Evolutionary conservation across 2,113 vertebrate genomes (phyloP).

Genomic region (Brachionichthys hirsutus): DNA sequence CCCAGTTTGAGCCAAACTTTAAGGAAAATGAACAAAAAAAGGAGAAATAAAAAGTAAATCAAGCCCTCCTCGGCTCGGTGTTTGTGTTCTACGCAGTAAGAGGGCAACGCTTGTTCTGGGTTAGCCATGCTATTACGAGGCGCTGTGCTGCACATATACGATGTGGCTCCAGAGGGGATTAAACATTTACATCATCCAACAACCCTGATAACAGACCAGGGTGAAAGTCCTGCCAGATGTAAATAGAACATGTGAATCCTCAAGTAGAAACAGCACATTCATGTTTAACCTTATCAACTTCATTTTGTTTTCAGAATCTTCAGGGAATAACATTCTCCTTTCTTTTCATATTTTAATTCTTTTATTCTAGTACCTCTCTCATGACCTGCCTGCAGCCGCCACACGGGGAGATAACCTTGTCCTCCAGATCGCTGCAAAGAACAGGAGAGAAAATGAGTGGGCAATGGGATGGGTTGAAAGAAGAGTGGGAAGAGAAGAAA

Average conservation of each 20-base stretch:
- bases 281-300: no score
- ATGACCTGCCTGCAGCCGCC: conserved; percentile 94
- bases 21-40: neutral
- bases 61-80: no score
- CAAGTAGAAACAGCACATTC: no score
- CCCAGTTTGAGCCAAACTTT: conserved; percentile 89
- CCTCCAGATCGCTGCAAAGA: conserved; percentile 79
- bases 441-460: neutral
- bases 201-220: neutral
- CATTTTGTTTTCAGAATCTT: no score
- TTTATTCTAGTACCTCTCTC: conserved; percentile 82
- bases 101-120: neutral
- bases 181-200: neutral
- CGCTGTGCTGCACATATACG: no score
- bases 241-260: no score
- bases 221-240: no score
- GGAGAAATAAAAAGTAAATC: neutral
- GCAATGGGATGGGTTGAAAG: neutral
- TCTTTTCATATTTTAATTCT: no score
- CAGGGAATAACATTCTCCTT: no score
- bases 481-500: no score
- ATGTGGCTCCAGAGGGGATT: no score
- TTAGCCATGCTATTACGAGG: neutral
- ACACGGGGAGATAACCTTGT: conserved; percentile 85
- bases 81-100: neutral